These are phyloP conservation scores for Bubalus kerabau DNA, from an alignment of 2,113 vertebrate genomes.

Conservation along the genomic window DNA sequence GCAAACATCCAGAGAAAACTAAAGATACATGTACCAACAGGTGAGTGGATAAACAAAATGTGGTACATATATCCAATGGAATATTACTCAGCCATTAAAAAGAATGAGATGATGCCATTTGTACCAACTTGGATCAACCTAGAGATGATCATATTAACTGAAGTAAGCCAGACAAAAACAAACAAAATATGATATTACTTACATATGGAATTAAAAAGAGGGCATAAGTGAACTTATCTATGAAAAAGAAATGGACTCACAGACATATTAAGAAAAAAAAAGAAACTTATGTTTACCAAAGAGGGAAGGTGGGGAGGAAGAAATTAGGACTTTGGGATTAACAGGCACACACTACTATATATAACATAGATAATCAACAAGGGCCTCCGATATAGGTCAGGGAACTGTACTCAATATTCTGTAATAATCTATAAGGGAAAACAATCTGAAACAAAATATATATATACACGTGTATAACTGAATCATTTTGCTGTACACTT, in stretches of 20 bases:
- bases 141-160: neutral
- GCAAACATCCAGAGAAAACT: neutral
- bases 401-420: neutral
- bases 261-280: neutral
- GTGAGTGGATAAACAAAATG: neutral
- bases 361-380: neutral
- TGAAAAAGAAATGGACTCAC: neutral
- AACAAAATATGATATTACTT: neutral
- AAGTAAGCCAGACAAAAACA: neutral
- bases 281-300: neutral
- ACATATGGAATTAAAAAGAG: neutral
- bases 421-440: neutral
- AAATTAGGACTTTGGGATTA: neutral
- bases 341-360: neutral
- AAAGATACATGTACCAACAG: neutral
- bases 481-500: neutral
- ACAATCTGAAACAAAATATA: neutral
- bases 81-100: neutral
- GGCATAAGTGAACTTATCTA: neutral
- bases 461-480: neutral
- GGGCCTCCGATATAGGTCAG: neutral
- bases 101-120: neutral
- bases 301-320: neutral
- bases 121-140: neutral
- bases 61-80: rapidly evolving